A percentile compares a stretch with the other conserved stretches of the same genome.
phyloP scores from a whole-genome alignment of 2,888 invertebrate species.

The Mesorhabditis spiculigera region DNA sequence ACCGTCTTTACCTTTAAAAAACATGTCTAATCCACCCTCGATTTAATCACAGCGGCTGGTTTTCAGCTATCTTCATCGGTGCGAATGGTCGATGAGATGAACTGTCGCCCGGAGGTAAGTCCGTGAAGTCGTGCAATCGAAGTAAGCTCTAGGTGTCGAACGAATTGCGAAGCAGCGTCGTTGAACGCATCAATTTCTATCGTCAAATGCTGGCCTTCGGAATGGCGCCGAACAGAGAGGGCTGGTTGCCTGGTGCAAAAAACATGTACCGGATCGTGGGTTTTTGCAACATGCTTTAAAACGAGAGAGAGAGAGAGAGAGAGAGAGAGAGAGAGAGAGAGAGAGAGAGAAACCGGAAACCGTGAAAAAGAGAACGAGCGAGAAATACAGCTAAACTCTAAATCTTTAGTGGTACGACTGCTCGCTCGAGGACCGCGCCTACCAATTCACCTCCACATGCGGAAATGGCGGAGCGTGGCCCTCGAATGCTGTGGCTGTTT shows the following conservation, averaged over 20 bases:
- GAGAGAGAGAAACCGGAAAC: too few species aligned
- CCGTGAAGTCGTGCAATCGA: not conserved
- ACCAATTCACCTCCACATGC: not conserved
- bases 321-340: too few species aligned
- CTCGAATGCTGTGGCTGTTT: too few species aligned
- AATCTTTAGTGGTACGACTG: not conserved
- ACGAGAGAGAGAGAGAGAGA: too few species aligned
- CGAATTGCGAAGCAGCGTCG: not conserved
- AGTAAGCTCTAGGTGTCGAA: not conserved
- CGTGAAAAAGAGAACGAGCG: too few species aligned
- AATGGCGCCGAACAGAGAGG: not conserved
- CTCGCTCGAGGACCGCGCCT: not conserved
- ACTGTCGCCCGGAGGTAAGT: too few species aligned
- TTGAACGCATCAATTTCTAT: not conserved
- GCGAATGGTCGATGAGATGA: too few species aligned
- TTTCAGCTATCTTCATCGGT: too few species aligned
- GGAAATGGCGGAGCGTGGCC: not conserved
- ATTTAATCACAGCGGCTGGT: too few species aligned
- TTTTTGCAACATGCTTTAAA: not conserved
- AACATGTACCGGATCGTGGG: constrained; percentile 1
- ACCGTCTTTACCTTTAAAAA: too few species aligned
- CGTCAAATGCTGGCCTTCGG: not conserved
- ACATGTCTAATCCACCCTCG: too few species aligned
- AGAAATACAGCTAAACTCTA: not conserved
- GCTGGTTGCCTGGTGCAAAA: not conserved